Percentiles rank a stretch among this genome's conserved stretches.
Evolutionary conservation across 2,113 vertebrate genomes (phyloP).

Genomic region (Melospiza melodia): DNA sequence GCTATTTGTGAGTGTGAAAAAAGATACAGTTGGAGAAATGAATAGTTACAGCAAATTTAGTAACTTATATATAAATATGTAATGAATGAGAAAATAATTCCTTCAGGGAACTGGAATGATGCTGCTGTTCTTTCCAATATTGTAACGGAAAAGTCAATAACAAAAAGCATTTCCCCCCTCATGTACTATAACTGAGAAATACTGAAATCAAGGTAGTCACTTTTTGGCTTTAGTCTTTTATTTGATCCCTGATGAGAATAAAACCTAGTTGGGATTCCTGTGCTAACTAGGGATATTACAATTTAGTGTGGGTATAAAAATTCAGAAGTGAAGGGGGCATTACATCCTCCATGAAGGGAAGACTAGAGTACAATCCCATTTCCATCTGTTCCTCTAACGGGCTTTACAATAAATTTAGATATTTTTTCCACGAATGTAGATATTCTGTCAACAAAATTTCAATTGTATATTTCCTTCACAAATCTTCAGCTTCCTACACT

Average conservation of each 20-base stretch:
- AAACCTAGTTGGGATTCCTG: neutral
- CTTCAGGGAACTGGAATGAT: neutral
- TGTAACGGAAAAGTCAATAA: neutral
- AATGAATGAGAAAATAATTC: neutral
- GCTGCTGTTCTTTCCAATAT: neutral
- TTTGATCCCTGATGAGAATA: neutral
- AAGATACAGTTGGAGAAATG: neutral
- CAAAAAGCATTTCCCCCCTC: neutral
- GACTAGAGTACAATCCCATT: neutral
- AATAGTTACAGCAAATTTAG: neutral
- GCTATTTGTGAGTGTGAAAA: neutral
- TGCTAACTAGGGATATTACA: neutral
- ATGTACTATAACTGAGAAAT: neutral
- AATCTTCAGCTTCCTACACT: neutral
- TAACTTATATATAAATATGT: neutral
- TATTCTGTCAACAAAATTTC: neutral
- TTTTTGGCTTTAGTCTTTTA: neutral
- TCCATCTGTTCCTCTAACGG: neutral
- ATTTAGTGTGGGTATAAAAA: neutral
- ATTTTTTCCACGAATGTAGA: neutral
- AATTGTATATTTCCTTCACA: neutral
- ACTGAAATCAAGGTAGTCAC: neutral
- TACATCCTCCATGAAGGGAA: neutral
- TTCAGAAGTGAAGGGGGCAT: neutral
- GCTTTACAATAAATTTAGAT: neutral